Percentiles rank a stretch among this genome's conserved stretches.
Evolutionary conservation across 2,888 invertebrate species (phyloP).

Genomic region (Blastobasis lacticolella): DNA sequence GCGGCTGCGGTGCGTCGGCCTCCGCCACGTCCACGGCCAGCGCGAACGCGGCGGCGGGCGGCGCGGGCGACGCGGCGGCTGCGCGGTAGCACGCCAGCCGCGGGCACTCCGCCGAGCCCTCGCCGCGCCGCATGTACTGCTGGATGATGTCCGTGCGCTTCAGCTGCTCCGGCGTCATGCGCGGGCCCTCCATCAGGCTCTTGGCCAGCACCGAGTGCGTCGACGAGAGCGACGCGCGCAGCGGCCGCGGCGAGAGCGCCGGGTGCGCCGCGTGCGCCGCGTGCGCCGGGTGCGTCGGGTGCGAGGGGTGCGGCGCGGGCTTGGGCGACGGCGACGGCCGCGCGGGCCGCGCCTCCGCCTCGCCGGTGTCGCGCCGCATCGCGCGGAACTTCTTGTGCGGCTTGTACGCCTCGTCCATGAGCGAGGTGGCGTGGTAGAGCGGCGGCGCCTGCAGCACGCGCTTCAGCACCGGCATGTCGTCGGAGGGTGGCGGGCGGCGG

Average conservation of each 20-base stretch:
- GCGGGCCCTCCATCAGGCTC: conserved; percentile 93
- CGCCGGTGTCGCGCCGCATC: conserved; percentile 85
- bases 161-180: conserved; percentile 94
- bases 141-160: conserved; percentile 94
- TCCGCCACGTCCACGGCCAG: conserved; percentile 87
- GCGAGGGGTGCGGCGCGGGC: conserved; percentile 70
- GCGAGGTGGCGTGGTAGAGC: conserved; percentile 88
- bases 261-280: conserved; percentile 54
- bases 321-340: conserved; percentile 64
- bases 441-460: conserved; percentile 94
- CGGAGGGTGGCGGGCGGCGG: conserved; percentile 76
- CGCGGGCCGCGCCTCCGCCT: conserved; percentile 75
- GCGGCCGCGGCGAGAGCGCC: conserved; percentile 72
- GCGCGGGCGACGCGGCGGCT: conserved; percentile 66
- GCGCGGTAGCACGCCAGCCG: conserved; percentile 51
- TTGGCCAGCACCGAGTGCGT: conserved; percentile 93
- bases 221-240: conserved; percentile 80
- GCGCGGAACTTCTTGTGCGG: conserved; percentile 97
- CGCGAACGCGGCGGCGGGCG: conserved; percentile 55
- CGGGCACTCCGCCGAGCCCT: conserved; percentile 64
- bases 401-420: conserved; percentile 96
- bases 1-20: conserved; percentile 86
- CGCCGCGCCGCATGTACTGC: conserved; percentile 90
- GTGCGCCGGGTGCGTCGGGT: conserved; percentile 63
- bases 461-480: conserved; percentile 95